Evolutionary conservation across 2,113 vertebrate species (phyloP).

Genomic region (Pogona vitticeps): DNA sequence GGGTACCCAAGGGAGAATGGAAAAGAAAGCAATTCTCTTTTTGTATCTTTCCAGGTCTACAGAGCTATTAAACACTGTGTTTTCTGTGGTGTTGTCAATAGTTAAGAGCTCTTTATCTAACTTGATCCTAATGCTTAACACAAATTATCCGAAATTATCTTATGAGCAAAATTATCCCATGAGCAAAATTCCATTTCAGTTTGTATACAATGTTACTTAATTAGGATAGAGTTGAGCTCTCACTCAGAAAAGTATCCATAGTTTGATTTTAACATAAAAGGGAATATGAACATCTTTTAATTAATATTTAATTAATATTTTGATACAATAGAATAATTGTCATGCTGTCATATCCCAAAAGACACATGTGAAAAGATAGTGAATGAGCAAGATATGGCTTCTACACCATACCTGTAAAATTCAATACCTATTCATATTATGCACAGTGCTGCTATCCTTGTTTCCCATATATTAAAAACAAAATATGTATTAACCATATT

Average conservation of each 20-base stretch:
- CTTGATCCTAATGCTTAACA: slow-evolving; percentile 17
- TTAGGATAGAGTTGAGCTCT: slow-evolving; percentile 1
- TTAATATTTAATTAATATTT: too few relatives aligned
- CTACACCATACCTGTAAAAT: background rate
- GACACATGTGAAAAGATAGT: too few relatives aligned
- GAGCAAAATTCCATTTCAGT: background rate
- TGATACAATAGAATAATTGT: too few relatives aligned
- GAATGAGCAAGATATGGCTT: too few relatives aligned
- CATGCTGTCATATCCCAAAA: too few relatives aligned
- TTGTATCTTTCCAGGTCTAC: slow-evolving; percentile 15
- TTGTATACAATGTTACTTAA: background rate
- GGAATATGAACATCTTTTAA: background rate
- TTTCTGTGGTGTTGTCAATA: slow-evolving; percentile 6
- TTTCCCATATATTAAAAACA: background rate
- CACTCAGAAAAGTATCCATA: background rate
- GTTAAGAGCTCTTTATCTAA: background rate
- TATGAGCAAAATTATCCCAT: too few relatives aligned
- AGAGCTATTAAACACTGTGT: slow-evolving; percentile 20
- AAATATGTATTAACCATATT: too few relatives aligned
- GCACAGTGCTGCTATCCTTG: background rate
- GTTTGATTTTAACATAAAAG: slow-evolving; percentile 4
- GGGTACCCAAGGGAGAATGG: background rate
- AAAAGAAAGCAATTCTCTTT: background rate
- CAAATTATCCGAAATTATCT: too few relatives aligned
- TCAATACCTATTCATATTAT: background rate